A percentile compares a stretch with the other conserved stretches of the same genome.
phyloP scores from a whole-genome alignment of 1,140 invertebrate genomes.

The Apis mellifera region Amel_HAv3.1 CM009935.2:8109501-8110000 shows the following conservation, averaged over 20 bases:
- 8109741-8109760: slow-evolving; percentile 34
- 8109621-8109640: slow-evolving; percentile 62
- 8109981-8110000: no score
- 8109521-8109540: no score
- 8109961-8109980: no score
- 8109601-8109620: slow-evolving; percentile 35
- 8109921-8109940: no score
- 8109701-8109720: slow-evolving; percentile 40
- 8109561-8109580: not conserved
- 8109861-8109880: not conserved
- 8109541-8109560: not conserved
- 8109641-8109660: slow-evolving; percentile 46
- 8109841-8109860: not conserved
- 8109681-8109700: slow-evolving; percentile 66
- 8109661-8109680: slow-evolving; percentile 28
- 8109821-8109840: not conserved
- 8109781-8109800: slow-evolving; percentile 40
- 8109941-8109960: no score
- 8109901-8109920: no score
- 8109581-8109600: slow-evolving; percentile 47
- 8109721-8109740: slow-evolving; percentile 21
- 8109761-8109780: slow-evolving; percentile 14
- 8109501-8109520: no score
- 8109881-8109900: not conserved
- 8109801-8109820: slow-evolving; percentile 10